Evolutionary conservation across 2,113 vertebrate species (phyloP).

Genomic region (Ia io): DNA sequence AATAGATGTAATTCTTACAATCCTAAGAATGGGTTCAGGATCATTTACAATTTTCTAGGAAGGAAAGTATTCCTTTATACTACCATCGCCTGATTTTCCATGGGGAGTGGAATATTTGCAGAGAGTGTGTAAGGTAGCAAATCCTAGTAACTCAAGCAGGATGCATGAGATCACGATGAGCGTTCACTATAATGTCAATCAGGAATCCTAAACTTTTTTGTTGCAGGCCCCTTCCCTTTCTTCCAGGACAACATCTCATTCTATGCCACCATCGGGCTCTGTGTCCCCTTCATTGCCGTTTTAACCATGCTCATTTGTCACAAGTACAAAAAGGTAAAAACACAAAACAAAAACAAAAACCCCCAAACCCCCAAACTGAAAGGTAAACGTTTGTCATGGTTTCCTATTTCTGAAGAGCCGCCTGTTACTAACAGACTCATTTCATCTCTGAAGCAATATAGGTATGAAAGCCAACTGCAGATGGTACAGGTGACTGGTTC

Average conservation of each 20-base stretch:
- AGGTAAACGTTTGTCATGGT: neutral
- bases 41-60: neutral
- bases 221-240: conserved; percentile 77
- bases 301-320: conserved; percentile 73
- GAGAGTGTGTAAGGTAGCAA: neutral
- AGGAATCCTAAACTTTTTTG: conserved; percentile 46
- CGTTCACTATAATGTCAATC: neutral
- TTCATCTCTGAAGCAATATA: conserved; percentile 85
- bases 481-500: conserved; percentile 93
- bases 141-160: neutral
- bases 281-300: conserved; percentile 64
- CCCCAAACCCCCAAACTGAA: neutral
- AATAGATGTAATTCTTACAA: neutral
- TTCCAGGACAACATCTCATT: conserved; percentile 68
- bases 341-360: no score
- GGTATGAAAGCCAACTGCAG: conserved; percentile 91
- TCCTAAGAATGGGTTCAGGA: neutral
- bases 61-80: neutral
- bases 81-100: neutral
- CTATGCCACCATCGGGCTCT: conserved; percentile 74
- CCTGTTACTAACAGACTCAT: neutral
- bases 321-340: conserved; percentile 86
- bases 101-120: neutral
- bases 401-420: neutral
- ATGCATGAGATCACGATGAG: accelerated